Percentiles rank a stretch among this genome's conserved stretches.
phyloP scores from a whole-genome alignment of 2,888 invertebrate genomes.

The Graphium colonna region DNA sequence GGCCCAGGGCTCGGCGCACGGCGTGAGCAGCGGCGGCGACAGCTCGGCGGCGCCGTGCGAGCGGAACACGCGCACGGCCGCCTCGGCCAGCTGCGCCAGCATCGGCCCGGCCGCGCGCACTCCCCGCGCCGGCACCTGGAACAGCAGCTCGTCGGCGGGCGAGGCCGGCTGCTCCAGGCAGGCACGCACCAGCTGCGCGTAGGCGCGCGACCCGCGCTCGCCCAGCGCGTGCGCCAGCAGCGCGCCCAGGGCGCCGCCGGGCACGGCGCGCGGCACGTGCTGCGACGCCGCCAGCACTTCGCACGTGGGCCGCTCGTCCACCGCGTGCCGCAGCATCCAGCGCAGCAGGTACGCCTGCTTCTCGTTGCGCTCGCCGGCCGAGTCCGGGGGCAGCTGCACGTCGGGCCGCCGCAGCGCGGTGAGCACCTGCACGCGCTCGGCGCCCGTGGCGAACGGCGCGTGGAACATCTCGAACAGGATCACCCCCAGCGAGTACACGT shows the following conservation, averaged over 20 bases:
- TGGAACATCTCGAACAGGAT: constrained; percentile 98
- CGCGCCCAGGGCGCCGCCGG: constrained; percentile 91
- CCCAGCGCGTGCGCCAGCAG: constrained; percentile 89
- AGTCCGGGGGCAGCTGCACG: constrained; percentile 85
- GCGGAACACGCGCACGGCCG: constrained; percentile 78
- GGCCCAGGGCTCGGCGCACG: constrained; percentile 82
- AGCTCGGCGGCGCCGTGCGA: constrained; percentile 90
- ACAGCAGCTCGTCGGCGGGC: constrained; percentile 88
- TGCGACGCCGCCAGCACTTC: constrained; percentile 90
- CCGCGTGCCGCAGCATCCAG: constrained; percentile 92
- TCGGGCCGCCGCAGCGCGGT: constrained; percentile 84
- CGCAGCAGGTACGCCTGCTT: constrained; percentile 69
- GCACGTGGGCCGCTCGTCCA: constrained; percentile 90
- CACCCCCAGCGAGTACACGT: constrained; percentile 92
- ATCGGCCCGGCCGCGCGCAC: neutral
- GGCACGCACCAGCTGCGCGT: constrained; percentile 52
- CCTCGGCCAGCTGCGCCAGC: constrained; percentile 45
- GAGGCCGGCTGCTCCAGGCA: constrained; percentile 76
- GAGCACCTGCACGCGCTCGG: constrained; percentile 92
- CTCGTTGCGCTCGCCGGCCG: constrained; percentile 76
- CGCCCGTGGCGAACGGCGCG: constrained; percentile 89
- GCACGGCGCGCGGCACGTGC: constrained; percentile 92
- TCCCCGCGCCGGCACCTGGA: constrained; percentile 79
- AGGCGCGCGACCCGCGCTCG: constrained; percentile 80
- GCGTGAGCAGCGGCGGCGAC: constrained; percentile 89